phyloP scores from a whole-genome alignment of 2,113 vertebrate species.

The Percopsis transmontana region DNA sequence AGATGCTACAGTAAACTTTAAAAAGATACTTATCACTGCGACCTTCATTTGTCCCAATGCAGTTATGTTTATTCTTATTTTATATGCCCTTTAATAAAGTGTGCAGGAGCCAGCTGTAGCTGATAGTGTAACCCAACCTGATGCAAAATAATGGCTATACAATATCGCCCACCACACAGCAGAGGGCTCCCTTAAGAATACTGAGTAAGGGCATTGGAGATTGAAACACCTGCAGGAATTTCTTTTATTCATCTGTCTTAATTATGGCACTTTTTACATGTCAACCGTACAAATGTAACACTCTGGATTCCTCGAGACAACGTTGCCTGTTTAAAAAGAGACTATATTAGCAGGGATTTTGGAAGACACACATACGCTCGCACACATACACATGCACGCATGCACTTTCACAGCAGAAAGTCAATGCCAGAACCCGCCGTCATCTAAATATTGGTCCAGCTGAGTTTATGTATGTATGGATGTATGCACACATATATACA shows the following conservation, averaged over 20 bases:
- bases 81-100: background rate
- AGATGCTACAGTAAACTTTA: background rate
- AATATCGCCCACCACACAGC: no score
- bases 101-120: background rate
- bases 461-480: background rate
- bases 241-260: conserved; percentile 52
- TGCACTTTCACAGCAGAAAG: background rate
- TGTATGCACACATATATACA: background rate
- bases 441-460: no score
- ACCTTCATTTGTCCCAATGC: conserved; percentile 17
- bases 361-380: background rate
- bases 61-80: background rate
- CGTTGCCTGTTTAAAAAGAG: conserved; percentile 15
- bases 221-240: background rate
- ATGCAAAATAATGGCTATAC: no score
- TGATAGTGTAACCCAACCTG: background rate
- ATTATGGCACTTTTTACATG: conserved; percentile 78
- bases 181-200: background rate
- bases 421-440: no score
- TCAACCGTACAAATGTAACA: conserved; percentile 63
- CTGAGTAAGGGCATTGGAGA: background rate
- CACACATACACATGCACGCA: conserved; percentile 5
- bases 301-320: conserved; percentile 37
- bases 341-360: background rate
- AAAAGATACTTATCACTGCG: conserved; percentile 7